Percentiles rank a stretch among this genome's conserved stretches.
Conservation (phyloP, 1,140 invertebrate species). For the Elymnias hypermnestra region DNA sequence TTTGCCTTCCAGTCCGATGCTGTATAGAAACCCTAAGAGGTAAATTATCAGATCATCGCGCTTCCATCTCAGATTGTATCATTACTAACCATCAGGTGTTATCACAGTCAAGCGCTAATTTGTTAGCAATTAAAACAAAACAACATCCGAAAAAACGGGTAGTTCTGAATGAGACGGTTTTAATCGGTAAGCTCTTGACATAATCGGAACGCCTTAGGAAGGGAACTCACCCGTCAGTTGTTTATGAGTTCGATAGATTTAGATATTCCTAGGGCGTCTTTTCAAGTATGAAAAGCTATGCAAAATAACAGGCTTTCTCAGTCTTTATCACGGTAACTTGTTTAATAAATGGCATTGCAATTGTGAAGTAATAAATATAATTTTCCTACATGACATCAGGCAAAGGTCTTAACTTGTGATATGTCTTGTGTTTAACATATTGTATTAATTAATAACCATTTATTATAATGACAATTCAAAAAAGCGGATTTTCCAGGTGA, state of each 20-base stretch:
- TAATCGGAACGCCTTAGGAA: constrained; percentile 18
- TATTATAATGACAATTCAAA: too few species aligned
- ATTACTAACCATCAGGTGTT: too few species aligned
- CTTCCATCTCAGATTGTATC: too few species aligned
- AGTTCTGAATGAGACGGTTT: too few species aligned
- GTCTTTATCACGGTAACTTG: constrained; percentile 10
- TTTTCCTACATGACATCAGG: background rate
- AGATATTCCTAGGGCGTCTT: constrained; percentile 24
- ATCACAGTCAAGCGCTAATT: too few species aligned
- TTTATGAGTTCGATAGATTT: constrained; percentile 21
- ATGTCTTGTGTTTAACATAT: background rate
- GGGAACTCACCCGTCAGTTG: constrained; percentile 18
- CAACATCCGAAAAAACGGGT: too few species aligned
- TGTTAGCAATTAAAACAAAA: too few species aligned
- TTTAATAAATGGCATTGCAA: constrained; percentile 20
- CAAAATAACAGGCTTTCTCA: constrained; percentile 19
- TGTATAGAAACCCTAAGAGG: too few species aligned
- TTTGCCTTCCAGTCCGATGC: too few species aligned
- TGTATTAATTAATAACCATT: too few species aligned
- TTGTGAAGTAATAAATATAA: constrained; percentile 19
- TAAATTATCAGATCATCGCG: too few species aligned
- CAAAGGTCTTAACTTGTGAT: background rate
- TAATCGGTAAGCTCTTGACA: background rate
- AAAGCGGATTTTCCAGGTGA: too few species aligned
- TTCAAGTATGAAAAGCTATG: constrained; percentile 14